Evolutionary conservation across 64 coral and sea anemone species (phyloP), one percentile per base, ranked within the genome.

Genomic region (Catalaphyllia jardinei): DNA sequence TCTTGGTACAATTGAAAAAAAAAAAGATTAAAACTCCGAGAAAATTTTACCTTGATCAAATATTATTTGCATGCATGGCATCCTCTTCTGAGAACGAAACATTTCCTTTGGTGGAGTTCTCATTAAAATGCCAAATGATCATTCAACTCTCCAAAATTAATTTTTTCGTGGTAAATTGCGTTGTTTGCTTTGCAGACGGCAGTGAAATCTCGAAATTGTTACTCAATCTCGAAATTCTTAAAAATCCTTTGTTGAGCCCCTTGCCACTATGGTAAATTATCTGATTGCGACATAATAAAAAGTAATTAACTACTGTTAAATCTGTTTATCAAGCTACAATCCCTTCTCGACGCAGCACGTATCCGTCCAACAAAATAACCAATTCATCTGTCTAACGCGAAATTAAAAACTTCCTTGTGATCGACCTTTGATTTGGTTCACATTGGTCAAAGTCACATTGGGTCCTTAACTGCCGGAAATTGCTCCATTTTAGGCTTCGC

Each of bases 251-350:
- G 81, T 85, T 85, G 39, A 85, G 31, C 42, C n/a, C 81, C 33
- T 42, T 85, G 62, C 81, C 63, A 85, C 62, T 71, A 85, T 85
- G 81, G 62, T 64, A 83, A 84, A 84, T 80, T 74, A 83, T 82
- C 63, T 60, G 77, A 90, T 83, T 57, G 88, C 29, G 76, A 91
- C 52, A 91, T 57, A 90, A 90, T 82, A 76, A 80, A 52, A 62
- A 60, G 35, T 91, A 84, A 84, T 91, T 72, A 60, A 42, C 54
- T 42, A 27, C 51, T 91, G 60, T 91, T 84, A 74, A 35, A 91
- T 91, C 60, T 84, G 76, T 91, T 84, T 91, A 91, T 91, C 80
- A 74, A 75, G 79, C 51, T 73, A 83, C 89, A 91, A 72, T 83
- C 29, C 81, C 31, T 85, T 85, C 81, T 85, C 62, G 51, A 7